Evolutionary conservation across 2,888 invertebrate genomes (phyloP).

Genomic region (Tenthredo amoena): DNA sequence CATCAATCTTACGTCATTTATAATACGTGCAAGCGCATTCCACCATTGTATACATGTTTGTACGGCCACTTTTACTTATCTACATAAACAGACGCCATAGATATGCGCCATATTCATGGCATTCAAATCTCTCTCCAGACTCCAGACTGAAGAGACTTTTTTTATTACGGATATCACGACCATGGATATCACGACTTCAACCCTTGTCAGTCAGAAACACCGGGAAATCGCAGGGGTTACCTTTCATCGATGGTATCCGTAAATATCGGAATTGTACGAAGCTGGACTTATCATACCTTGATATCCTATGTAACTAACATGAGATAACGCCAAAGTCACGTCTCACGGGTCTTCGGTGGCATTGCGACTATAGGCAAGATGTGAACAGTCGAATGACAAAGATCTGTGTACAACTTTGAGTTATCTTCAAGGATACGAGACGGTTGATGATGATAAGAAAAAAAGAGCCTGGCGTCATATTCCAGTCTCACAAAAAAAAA

Average conservation of each 20-base stretch:
- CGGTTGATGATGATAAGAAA: not conserved
- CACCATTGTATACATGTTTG: not conserved
- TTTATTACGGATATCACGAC: not conserved
- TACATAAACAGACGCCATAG: not conserved
- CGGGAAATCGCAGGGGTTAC: not conserved
- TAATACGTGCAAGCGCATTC: not conserved
- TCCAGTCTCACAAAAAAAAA: not conserved
- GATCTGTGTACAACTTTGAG: not conserved
- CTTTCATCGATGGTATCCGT: not conserved
- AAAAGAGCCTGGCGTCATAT: not conserved
- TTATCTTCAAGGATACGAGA: not conserved
- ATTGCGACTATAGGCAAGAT: too few species aligned
- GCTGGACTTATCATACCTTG: not conserved
- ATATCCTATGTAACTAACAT: too few species aligned
- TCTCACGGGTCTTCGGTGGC: not conserved
- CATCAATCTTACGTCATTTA: not conserved
- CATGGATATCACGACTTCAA: not conserved
- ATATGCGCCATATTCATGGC: not conserved
- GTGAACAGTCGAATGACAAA: not conserved
- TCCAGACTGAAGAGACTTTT: not conserved
- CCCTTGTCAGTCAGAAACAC: not conserved
- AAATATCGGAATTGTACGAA: not conserved
- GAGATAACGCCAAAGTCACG: too few species aligned
- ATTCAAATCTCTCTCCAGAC: not conserved
- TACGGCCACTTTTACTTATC: not conserved